Conservation (phyloP, 1,140 invertebrate genomes). For the Drosophila arawakana region DNA sequence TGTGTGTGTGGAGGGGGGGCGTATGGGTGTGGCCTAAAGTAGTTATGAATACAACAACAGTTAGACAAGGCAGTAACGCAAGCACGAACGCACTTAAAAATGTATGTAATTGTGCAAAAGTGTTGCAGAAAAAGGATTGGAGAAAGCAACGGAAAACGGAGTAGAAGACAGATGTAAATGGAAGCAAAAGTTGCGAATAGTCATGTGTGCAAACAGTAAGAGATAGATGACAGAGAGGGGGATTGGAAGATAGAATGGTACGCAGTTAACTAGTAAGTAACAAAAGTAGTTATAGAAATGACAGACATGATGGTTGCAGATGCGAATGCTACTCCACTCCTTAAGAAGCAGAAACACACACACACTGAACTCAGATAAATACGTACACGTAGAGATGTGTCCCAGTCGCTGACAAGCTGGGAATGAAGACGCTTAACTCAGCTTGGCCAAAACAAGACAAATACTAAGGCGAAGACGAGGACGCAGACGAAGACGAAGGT, state of each 20-base stretch:
- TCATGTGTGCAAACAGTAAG: constrained; percentile 13
- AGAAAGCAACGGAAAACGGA: background rate
- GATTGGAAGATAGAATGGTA: background rate
- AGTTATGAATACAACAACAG: constrained; percentile 80
- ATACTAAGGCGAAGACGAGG: constrained; percentile 10
- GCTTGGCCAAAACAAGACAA: constrained; percentile 16
- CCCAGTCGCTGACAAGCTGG: constrained; percentile 45
- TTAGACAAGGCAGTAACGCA: constrained; percentile 59
- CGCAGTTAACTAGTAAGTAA: constrained; percentile 76
- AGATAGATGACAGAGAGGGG: background rate
- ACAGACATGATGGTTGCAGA: constrained; percentile 66
- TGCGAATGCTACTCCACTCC: constrained; percentile 3
- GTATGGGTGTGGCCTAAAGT: constrained; percentile 69
- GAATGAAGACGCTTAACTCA: constrained; percentile 45
- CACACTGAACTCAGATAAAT: constrained; percentile 34
- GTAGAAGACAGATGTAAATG: constrained; percentile 34
- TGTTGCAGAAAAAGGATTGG: constrained; percentile 43
- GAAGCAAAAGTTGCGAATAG: constrained; percentile 50
- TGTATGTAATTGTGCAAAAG: constrained; percentile 81
- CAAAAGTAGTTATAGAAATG: constrained; percentile 82
- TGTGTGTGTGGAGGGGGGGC: background rate
- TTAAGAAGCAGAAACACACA: background rate
- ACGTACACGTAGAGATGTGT: constrained; percentile 40
- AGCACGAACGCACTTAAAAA: constrained; percentile 78
- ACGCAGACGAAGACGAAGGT: constrained; percentile 25